Percentiles rank a stretch among this genome's conserved stretches.
Evolutionary conservation across 1,140 invertebrate species (phyloP).

Genomic region (Ceratitis capitata): DNA sequence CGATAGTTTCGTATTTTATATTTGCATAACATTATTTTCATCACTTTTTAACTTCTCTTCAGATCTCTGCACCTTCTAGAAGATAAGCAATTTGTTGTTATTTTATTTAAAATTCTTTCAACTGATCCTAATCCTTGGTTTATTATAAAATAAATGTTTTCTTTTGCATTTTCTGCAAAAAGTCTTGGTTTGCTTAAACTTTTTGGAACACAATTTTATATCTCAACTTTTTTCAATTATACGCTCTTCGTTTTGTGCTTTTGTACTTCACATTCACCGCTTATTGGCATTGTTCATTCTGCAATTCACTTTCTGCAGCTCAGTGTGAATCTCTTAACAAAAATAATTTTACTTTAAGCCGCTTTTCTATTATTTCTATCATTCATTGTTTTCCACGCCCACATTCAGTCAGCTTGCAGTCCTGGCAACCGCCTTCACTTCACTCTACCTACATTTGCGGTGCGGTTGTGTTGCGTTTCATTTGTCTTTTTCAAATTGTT

Average conservation of each 20-base stretch:
- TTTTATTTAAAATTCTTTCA: too few species aligned
- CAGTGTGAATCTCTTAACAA: conserved; percentile 45
- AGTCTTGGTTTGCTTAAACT: background rate
- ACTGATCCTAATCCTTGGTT: background rate
- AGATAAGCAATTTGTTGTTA: too few species aligned
- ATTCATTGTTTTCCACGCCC: conserved; percentile 42
- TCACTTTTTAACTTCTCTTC: too few species aligned
- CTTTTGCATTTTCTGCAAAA: background rate
- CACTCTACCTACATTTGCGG: too few species aligned
- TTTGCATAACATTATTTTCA: too few species aligned
- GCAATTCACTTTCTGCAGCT: background rate
- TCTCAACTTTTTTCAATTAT: background rate
- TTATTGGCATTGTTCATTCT: background rate
- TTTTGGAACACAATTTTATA: background rate
- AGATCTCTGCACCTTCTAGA: too few species aligned
- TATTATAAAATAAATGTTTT: too few species aligned
- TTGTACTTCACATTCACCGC: background rate
- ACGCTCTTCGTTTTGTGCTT: too few species aligned
- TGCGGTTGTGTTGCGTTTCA: background rate
- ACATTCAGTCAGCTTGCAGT: background rate
- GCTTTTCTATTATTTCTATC: conserved; percentile 53
- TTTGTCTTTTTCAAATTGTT: background rate
- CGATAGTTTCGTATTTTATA: too few species aligned
- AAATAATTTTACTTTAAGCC: conserved; percentile 65
- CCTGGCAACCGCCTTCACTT: background rate